phyloP scores from a whole-genome alignment of 2,113 vertebrate species.

The Triplophysa dalaica region DNA sequence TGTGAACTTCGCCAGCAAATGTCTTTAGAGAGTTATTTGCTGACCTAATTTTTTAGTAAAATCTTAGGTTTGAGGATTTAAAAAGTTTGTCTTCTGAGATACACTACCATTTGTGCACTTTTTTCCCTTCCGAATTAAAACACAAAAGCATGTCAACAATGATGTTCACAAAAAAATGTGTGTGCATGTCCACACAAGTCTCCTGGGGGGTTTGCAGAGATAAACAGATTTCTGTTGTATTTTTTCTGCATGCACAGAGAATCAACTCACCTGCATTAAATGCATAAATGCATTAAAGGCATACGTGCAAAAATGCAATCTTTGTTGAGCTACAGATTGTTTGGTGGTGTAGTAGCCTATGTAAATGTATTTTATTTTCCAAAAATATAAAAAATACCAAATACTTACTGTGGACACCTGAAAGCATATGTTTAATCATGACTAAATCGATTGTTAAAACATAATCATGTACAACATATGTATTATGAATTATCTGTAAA shows the following conservation, averaged over 20 bases:
- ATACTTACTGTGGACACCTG: not conserved
- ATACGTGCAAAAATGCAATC: not conserved
- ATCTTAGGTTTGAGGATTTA: not conserved
- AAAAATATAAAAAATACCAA: not conserved
- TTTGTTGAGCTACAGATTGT: constrained; percentile 6
- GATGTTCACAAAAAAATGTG: constrained; percentile 7
- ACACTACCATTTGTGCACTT: not conserved
- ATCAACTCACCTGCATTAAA: not conserved
- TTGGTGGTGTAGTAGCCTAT: not conserved
- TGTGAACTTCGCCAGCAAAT: not conserved
- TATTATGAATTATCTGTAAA: too few relatives aligned
- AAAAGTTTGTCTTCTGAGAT: not conserved
- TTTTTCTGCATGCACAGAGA: not conserved
- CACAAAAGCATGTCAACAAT: not conserved
- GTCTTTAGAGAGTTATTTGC: not conserved
- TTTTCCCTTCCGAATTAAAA: not conserved
- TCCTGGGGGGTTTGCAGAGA: not conserved
- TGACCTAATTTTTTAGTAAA: not conserved
- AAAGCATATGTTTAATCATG: not conserved
- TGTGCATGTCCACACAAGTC: constrained; percentile 32
- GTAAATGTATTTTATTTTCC: not conserved
- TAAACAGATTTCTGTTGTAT: not conserved
- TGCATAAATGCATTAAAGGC: too few relatives aligned
- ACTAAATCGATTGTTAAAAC: not conserved
- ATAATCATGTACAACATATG: too few relatives aligned